A percentile compares a stretch with the other conserved stretches of the same genome.
Evolutionary conservation across 2,113 vertebrate species (phyloP).

Genomic region (Ovibos moschatus): DNA sequence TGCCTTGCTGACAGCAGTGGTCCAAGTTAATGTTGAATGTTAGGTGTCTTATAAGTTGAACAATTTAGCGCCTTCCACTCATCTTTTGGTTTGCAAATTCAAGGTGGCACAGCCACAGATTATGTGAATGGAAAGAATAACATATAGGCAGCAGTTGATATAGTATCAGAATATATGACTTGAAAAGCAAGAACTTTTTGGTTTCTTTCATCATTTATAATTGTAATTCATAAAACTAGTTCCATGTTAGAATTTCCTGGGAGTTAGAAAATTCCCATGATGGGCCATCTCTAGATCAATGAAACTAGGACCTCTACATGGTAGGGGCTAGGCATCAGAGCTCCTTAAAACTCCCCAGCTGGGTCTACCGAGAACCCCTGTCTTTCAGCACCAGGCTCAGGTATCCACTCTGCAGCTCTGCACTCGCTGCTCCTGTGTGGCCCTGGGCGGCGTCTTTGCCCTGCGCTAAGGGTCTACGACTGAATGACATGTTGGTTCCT

Average conservation of each 20-base stretch:
- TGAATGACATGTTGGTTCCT: neutral
- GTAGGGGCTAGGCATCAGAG: neutral
- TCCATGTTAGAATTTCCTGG: constrained; percentile 14
- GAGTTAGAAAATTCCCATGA: neutral
- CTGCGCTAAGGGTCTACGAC: neutral
- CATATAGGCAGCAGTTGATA: neutral
- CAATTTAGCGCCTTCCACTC: neutral
- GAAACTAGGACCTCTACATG: neutral
- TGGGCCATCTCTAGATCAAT: neutral
- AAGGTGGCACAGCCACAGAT: constrained; percentile 12
- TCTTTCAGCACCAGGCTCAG: neutral
- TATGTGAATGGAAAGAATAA: neutral
- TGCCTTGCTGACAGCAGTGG: neutral
- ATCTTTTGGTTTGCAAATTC: neutral
- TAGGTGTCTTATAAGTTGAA: neutral
- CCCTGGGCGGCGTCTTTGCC: neutral
- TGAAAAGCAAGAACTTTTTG: neutral
- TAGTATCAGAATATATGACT: neutral
- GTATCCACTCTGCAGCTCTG: neutral
- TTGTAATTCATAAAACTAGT: neutral
- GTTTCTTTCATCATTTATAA: neutral
- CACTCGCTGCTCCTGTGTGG: neutral
- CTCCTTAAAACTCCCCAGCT: neutral
- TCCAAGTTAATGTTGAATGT: neutral
- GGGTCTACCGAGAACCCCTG: neutral